Percentiles rank a stretch among this genome's conserved stretches.
phyloP scores from a whole-genome alignment of 2,888 invertebrate species.

The Melanargia galathea region DNA sequence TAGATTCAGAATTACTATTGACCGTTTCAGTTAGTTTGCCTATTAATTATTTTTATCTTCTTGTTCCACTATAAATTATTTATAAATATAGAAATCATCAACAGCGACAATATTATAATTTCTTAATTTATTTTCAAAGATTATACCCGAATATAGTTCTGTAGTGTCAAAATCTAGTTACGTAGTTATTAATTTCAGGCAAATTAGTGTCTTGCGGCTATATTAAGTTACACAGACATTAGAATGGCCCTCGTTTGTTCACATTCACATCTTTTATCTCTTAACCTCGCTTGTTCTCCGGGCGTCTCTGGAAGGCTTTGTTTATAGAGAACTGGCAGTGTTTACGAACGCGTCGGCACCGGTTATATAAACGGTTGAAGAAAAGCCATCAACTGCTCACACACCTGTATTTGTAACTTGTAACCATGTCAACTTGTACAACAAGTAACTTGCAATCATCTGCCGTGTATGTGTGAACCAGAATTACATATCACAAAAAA shows the following conservation, averaged over 20 bases:
- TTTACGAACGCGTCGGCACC: constrained; percentile 52
- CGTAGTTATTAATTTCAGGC: background rate
- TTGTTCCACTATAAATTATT: background rate
- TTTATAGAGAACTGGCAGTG: constrained; percentile 51
- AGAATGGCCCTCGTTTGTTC: background rate
- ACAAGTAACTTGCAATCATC: too few relatives aligned
- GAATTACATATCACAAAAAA: constrained; percentile 21
- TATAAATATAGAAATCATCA: background rate
- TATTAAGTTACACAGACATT: constrained; percentile 1
- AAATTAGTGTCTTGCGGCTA: background rate
- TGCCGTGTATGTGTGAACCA: constrained; percentile 18
- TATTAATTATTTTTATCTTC: background rate
- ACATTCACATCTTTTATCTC: constrained; percentile 32
- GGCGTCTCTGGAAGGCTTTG: constrained; percentile 50
- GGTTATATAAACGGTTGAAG: constrained; percentile 56
- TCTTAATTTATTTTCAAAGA: background rate
- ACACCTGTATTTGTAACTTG: constrained; percentile 34
- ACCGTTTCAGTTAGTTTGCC: background rate
- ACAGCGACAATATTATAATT: background rate
- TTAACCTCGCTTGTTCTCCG: constrained; percentile 32
- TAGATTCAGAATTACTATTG: background rate
- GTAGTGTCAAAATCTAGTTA: background rate
- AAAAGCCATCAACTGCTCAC: constrained; percentile 49
- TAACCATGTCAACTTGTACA: too few relatives aligned
- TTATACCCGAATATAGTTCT: background rate